Base-by-base conservation (phyloP, 1,140 invertebrate species). In the Achroia grisella region DNA sequence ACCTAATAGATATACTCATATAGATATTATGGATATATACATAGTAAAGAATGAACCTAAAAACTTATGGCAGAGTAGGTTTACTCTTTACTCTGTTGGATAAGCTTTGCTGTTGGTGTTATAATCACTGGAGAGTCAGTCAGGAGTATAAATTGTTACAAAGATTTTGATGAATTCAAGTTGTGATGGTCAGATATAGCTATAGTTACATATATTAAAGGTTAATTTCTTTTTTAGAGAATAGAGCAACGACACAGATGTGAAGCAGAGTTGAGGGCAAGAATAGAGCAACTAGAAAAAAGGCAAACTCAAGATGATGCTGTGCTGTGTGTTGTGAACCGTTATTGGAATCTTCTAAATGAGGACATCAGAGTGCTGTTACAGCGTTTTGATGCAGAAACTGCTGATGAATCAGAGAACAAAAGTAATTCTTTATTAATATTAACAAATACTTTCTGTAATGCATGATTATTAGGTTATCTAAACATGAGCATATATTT, bases 321-420 rank as follows among this genome's bases (percentile, higher is more conserved):
- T 54, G 97, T 99, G 9, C 87, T 99, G 8, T 98, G 97, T 88
- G 97, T 98, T 48, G 96, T 99, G 6, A 99, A 99, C 88, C 89
- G 97, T 50, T 98, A 99, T 83, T 99, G 97, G 97, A 99, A 97
- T 88, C 93, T 97, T 73, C 87, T 98, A 9, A 97, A 99, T 89
- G 97, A 99, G 89, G 97, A 99, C 85, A 96, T 99, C 52, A 86
- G 97, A 59, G 93, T 99, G 23, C 77, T 99, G 14, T 85, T 99
- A 47, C 97, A 98, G 78, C 88, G 97, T 64, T 98, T 99, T 89
- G 97, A 98, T 90, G 95, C 97, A 8, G 97, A 99, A 86, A 98
- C 96, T 30, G 95, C 96, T 17, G 97, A 98, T 89, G 97, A 98
- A 86, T 93, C 93, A 13, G 96, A 98, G 87, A 97, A 94, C 75